These are phyloP conservation scores for Hippocampus barbouri DNA, from an alignment of 2,113 vertebrate genomes.

Conservation along the genomic window DNA sequence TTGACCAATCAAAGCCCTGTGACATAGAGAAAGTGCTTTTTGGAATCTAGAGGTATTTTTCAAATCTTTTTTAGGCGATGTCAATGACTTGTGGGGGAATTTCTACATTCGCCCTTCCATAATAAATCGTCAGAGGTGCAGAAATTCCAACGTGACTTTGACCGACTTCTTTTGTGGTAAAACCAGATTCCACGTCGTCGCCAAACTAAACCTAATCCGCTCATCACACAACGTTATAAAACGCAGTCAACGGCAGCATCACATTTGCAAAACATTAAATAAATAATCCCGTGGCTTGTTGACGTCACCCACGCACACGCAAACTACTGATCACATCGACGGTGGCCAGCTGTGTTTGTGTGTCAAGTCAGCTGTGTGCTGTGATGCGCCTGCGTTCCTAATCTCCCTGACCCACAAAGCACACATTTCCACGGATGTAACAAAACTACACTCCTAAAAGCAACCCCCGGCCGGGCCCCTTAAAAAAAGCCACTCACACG, in stretches of 20 bases:
- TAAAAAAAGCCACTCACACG: background rate
- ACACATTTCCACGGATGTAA: constrained; percentile 27
- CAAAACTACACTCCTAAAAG: constrained; percentile 6
- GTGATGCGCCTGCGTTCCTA: constrained; percentile 21
- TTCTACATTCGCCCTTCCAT: background rate
- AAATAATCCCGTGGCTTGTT: constrained; percentile 43
- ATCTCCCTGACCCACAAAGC: constrained; percentile 37
- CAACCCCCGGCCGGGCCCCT: background rate
- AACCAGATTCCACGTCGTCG: constrained; percentile 21
- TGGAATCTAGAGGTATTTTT: no score
- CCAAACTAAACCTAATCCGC: constrained; percentile 5
- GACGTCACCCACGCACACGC: constrained; percentile 33
- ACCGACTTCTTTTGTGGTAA: constrained; percentile 11
- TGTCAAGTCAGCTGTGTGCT: constrained; percentile 41
- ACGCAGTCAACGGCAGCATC: constrained; percentile 26
- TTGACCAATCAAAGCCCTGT: no score
- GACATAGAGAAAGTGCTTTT: no score
- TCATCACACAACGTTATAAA: constrained; percentile 40
- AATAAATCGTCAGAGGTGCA: background rate
- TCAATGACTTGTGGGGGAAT: background rate
- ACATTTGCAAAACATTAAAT: constrained; percentile 44
- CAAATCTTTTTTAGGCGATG: no score
- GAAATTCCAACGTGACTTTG: background rate
- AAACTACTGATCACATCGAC: constrained; percentile 49
- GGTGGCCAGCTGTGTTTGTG: constrained; percentile 54